Evolutionary conservation across 1,140 invertebrate species (phyloP).

Genomic region (Ruditapes philippinarum): DNA sequence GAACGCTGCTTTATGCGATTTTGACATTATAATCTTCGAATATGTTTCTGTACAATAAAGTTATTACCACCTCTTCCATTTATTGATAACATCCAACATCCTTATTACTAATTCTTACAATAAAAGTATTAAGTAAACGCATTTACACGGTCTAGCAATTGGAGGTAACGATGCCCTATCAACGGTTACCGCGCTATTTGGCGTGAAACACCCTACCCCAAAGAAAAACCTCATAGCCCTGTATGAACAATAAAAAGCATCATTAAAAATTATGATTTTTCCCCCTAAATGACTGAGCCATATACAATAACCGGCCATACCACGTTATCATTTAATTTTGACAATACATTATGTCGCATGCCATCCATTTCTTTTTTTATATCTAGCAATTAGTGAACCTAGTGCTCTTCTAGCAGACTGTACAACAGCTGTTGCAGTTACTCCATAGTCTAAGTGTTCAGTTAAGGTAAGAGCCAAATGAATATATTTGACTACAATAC

Average conservation of each 20-base stretch:
- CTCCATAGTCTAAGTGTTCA: not conserved
- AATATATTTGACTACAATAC: not conserved
- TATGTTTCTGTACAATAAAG: too few relatives aligned
- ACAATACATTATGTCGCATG: not conserved
- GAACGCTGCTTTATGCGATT: too few relatives aligned
- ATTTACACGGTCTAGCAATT: too few relatives aligned
- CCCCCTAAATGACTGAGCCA: not conserved
- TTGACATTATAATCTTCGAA: too few relatives aligned
- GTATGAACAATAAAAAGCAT: not conserved
- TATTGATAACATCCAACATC: not conserved
- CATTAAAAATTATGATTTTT: not conserved
- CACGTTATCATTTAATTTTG: not conserved
- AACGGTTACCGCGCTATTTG: not conserved
- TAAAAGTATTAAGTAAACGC: too few relatives aligned
- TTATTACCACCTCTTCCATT: too few relatives aligned
- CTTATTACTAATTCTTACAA: too few relatives aligned
- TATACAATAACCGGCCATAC: too few relatives aligned
- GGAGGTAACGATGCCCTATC: not conserved
- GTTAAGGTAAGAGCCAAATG: not conserved
- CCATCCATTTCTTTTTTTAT: not conserved
- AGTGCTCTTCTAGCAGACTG: not conserved
- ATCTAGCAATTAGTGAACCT: conserved; percentile 6
- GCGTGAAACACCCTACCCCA: not conserved
- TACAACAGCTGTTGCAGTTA: not conserved
- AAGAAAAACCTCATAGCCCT: too few relatives aligned